These are phyloP conservation scores for Pelusios castaneus DNA, from an alignment of 2,113 vertebrate species.

Conservation along the genomic window DNA sequence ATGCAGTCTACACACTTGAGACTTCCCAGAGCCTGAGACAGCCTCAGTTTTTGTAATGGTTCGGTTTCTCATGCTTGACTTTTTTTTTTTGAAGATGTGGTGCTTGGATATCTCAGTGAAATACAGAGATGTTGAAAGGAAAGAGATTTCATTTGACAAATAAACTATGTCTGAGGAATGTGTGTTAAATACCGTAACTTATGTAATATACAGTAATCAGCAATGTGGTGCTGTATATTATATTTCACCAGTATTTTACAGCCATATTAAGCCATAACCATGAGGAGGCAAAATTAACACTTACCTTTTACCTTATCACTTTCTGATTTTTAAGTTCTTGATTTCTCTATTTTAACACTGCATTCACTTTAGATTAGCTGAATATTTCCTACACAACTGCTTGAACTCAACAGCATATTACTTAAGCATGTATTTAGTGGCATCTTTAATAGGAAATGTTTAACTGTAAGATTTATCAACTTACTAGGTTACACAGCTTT, in stretches of 20 bases:
- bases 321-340: not conserved
- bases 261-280: not conserved
- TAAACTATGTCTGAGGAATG: not conserved
- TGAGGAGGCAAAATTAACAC: not conserved
- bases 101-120: not conserved
- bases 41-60: not conserved
- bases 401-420: not conserved
- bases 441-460: not conserved
- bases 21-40: not conserved
- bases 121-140: not conserved
- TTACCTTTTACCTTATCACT: not conserved
- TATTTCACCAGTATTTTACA: not conserved
- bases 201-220: not conserved
- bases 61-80: not conserved
- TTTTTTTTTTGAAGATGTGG: not conserved
- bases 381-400: not conserved
- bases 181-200: not conserved
- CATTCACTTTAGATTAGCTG: not conserved
- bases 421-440: not conserved
- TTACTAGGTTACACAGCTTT: constrained; percentile 93
- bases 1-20: not conserved
- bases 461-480: constrained; percentile 18
- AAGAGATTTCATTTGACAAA: not conserved
- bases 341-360: not conserved
- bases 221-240: not conserved